Conservation (phyloP, 92 coral and sea anemone species). For the Epizoanthus stellaris region DNA sequence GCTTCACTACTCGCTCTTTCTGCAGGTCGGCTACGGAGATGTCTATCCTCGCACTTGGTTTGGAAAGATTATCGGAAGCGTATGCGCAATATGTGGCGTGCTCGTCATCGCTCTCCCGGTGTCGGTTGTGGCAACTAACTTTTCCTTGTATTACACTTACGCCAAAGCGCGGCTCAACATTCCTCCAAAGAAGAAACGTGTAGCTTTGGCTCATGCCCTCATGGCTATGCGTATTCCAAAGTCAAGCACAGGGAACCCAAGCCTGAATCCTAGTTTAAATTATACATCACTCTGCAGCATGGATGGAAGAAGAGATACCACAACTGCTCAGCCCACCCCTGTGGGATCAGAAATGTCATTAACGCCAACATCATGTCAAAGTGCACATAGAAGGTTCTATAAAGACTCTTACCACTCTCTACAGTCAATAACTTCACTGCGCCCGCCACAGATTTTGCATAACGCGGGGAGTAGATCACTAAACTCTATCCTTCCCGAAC, state of each 20-base stretch:
- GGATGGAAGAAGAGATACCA: slow-evolving; percentile 65
- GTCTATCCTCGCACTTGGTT: slow-evolving; percentile 94
- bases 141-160: slow-evolving; percentile 92
- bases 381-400: slow-evolving; percentile 53
- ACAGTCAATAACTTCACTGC: slow-evolving; percentile 57
- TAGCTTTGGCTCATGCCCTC: slow-evolving; percentile 90
- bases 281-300: slow-evolving; percentile 75
- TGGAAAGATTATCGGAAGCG: slow-evolving; percentile 95
- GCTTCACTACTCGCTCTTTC: neutral
- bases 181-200: slow-evolving; percentile 87
- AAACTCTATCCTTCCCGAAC: slow-evolving; percentile 68
- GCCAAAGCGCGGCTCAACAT: slow-evolving; percentile 98
- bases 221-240: slow-evolving; percentile 87
- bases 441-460: slow-evolving; percentile 39
- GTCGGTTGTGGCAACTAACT: slow-evolving; percentile 97
- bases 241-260: slow-evolving; percentile 36
- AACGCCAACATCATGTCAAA: slow-evolving; percentile 36
- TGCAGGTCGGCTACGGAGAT: slow-evolving; percentile 98
- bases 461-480: slow-evolving; percentile 64
- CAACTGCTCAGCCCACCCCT: slow-evolving; percentile 41
- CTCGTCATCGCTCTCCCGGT: slow-evolving; percentile 98
- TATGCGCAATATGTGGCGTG: slow-evolving; percentile 98
- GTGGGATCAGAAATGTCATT: slow-evolving; percentile 41
- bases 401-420: slow-evolving; percentile 64
- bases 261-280: slow-evolving; percentile 47